Percentiles rank a stretch among this genome's conserved stretches.
phyloP scores from a whole-genome alignment of 1,140 invertebrate genomes.

The Drosophila dunni region DNA sequence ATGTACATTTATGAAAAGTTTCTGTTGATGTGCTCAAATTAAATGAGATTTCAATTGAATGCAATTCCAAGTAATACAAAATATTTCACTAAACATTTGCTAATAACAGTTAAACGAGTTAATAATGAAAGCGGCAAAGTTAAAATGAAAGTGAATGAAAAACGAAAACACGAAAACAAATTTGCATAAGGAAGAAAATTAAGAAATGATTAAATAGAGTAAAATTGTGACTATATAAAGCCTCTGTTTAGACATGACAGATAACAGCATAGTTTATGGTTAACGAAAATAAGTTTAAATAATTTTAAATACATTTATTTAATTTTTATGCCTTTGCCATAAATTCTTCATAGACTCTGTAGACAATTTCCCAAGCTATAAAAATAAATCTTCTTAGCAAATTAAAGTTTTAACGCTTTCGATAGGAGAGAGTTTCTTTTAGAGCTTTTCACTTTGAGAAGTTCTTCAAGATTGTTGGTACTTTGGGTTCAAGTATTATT shows the following conservation, averaged over 20 bases:
- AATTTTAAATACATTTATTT: too few relatives aligned
- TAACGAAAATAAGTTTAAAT: too few relatives aligned
- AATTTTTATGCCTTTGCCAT: too few relatives aligned
- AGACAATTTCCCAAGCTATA: too few relatives aligned
- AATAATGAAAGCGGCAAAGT: neutral
- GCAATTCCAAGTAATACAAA: slow-evolving; percentile 30
- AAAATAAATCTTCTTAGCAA: neutral
- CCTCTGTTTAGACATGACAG: too few relatives aligned
- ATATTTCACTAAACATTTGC: slow-evolving; percentile 16
- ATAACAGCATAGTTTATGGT: too few relatives aligned
- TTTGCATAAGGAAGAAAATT: neutral
- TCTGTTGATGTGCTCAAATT: neutral
- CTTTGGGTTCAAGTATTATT: neutral
- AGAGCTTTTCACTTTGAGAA: neutral
- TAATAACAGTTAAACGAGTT: slow-evolving; percentile 32
- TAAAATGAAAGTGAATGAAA: slow-evolving; percentile 20
- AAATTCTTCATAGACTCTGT: too few relatives aligned
- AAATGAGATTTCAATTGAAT: slow-evolving; percentile 25
- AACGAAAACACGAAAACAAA: neutral
- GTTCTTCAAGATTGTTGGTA: neutral
- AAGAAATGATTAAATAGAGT: too few relatives aligned
- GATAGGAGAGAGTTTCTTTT: neutral
- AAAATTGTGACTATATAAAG: too few relatives aligned
- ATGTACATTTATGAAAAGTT: slow-evolving; percentile 1
- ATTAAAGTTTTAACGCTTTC: slow-evolving; percentile 1